phyloP scores from a whole-genome alignment of 2,888 invertebrate species.

The Elgonia sp. region DNA sequence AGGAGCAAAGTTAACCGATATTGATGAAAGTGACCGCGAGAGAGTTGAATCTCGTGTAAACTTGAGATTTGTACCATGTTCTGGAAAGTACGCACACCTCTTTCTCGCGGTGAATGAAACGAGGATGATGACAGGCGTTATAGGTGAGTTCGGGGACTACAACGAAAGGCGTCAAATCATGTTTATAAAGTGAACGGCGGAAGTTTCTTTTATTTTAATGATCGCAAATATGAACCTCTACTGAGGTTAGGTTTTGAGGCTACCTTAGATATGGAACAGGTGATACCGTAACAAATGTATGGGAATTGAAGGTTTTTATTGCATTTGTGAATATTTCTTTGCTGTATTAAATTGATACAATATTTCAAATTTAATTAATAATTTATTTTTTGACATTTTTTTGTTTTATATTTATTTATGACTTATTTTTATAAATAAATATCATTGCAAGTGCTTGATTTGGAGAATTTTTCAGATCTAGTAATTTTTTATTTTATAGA shows the following conservation, averaged over 20 bases:
- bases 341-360: too few species aligned
- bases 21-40: conserved; percentile 72
- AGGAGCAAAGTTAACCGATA: conserved; percentile 52
- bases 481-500: too few species aligned
- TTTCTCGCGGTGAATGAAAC: conserved; percentile 61
- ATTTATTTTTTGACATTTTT: too few species aligned
- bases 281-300: conserved; percentile 16
- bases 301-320: neutral
- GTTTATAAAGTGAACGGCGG: conserved; percentile 39
- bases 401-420: too few species aligned
- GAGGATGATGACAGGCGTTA: conserved; percentile 64
- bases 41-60: conserved; percentile 67
- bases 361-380: too few species aligned
- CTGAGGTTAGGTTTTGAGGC: conserved; percentile 36
- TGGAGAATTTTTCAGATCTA: too few species aligned
- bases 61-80: conserved; percentile 64
- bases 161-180: conserved; percentile 62
- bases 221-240: conserved; percentile 30
- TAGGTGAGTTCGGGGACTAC: conserved; percentile 56
- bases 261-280: conserved; percentile 24
- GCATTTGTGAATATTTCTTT: too few species aligned
- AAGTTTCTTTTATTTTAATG: conserved; percentile 56
- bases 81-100: conserved; percentile 61
- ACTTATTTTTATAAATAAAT: too few species aligned
- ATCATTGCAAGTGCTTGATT: too few species aligned